Percentiles rank a stretch among this genome's conserved stretches.
Conservation (phyloP, 1,140 invertebrate genomes). For the Cotesia typhae region DNA sequence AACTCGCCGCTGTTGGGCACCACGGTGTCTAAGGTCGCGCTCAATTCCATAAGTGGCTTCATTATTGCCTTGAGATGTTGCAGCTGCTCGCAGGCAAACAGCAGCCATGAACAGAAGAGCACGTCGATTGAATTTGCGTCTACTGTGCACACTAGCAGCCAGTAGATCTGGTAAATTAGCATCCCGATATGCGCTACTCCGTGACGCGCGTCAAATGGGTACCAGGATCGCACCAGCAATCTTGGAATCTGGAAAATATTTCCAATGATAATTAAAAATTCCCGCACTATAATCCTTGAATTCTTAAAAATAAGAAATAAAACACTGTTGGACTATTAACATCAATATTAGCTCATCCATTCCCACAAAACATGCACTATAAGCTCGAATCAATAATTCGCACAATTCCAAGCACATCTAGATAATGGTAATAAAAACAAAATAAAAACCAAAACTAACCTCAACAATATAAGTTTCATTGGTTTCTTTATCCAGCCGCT, state of each 20-base stretch:
- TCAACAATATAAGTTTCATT: conserved; percentile 75
- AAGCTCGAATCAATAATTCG: too few species aligned
- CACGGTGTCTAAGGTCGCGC: conserved; percentile 80
- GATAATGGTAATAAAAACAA: not conserved
- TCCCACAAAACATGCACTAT: too few species aligned
- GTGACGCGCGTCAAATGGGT: conserved; percentile 76
- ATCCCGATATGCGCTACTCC: conserved; percentile 74
- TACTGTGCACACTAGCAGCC: conserved; percentile 74
- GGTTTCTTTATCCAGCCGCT: conserved; percentile 74
- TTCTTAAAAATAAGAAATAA: too few species aligned
- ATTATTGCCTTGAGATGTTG: conserved; percentile 85
- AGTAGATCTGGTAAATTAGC: conserved; percentile 79
- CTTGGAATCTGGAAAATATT: conserved; percentile 67
- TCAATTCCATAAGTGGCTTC: conserved; percentile 85
- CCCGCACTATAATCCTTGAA: too few species aligned
- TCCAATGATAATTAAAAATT: too few species aligned
- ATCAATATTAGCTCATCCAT: too few species aligned
- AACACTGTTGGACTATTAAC: too few species aligned
- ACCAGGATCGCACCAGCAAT: conserved; percentile 77
- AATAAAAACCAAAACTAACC: conserved; percentile 47
- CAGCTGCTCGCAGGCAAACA: conserved; percentile 84
- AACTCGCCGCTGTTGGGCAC: conserved; percentile 81
- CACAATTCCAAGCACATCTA: not conserved
- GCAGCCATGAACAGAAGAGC: conserved; percentile 83
- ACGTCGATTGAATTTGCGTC: conserved; percentile 79